Conservation (phyloP, 2,113 vertebrate species). For the Carollia perspicillata region DNA sequence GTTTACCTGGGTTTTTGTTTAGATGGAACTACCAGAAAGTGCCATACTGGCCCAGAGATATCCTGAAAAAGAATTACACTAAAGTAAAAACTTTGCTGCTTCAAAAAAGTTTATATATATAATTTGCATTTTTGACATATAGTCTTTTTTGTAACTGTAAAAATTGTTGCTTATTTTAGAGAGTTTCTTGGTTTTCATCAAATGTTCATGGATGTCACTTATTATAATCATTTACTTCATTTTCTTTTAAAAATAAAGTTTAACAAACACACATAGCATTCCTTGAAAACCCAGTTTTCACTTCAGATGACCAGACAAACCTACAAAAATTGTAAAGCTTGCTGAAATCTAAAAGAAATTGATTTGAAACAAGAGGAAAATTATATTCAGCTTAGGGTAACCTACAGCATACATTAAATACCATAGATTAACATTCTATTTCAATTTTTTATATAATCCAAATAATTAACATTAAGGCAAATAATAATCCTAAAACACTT, state of each 20-base stretch:
- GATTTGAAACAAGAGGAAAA: background rate
- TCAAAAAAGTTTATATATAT: background rate
- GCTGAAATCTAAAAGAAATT: background rate
- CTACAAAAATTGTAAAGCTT: background rate
- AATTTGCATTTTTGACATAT: background rate
- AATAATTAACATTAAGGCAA: slow-evolving; percentile 39
- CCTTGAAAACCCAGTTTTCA: background rate
- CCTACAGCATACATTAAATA: background rate
- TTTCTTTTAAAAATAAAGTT: background rate
- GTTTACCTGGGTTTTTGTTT: background rate
- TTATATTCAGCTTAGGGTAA: background rate
- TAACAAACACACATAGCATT: background rate
- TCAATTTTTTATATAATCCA: slow-evolving; percentile 28
- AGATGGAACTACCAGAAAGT: background rate
- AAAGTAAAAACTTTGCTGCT: background rate
- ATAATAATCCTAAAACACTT: slow-evolving; percentile 24
- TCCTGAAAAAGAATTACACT: background rate
- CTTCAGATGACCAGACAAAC: slow-evolving; percentile 7
- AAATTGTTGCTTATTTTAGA: background rate
- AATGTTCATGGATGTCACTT: background rate
- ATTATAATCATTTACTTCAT: background rate
- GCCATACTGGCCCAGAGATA: background rate
- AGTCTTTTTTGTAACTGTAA: background rate
- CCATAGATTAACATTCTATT: slow-evolving; percentile 27
- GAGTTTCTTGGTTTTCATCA: slow-evolving; percentile 8